Evolutionary conservation across 1,140 invertebrate genomes (phyloP), one percentile per base, ranked within the genome.

Genomic region (Drosophila arizonae): DNA sequence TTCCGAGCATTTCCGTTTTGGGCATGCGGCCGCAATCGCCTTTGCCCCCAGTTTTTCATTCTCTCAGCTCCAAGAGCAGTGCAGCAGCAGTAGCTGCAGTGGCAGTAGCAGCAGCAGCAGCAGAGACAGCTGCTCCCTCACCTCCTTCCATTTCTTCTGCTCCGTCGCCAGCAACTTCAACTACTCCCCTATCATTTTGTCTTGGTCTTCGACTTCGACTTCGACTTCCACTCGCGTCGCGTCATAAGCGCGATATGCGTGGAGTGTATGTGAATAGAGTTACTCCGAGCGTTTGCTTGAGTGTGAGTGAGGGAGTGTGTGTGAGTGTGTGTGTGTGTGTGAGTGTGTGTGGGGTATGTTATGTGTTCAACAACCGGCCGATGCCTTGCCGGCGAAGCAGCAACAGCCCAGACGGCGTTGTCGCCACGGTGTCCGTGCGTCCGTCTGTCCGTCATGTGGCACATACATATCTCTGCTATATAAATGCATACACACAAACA

Each of bases 1-100:
- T 75, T 75, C 72, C 67, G 72, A 66, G 48, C 72, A 75, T 71
- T 68, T 75, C 71, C 72, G 68, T 68, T 75, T 75, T 54, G 67
- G 57, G 65, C 50, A 68, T 73, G 71, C 55, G 68, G 62, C 71
- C 65, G 71, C 71, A 73, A 51, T 73, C 71, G 65, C 66, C 72
- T 70, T 62, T 73, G 71, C 51, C 43, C 70, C 21, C 15, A 24
- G 43, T 15, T 9, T 50, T 15, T 13, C 30, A 26, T 30, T 15
- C 55, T 36, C 17, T 48, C 39, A 33, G 26, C 52, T 55, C 52
- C 30, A 15, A 10, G 39, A 10, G 5, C 43, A n/a, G 21, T 17
- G 4, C 57, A 55, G 6, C n/a, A 21, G 6, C 43, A 45, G 43
- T n/a, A 15, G 46, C 46, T 8, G 10, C 39, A 11, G 39, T 8